Percentiles rank a stretch among this genome's conserved stretches.
Evolutionary conservation across 2,797 vertebrate species (phyloP).

Genomic region (Mormyrus proboscirostris): DNA sequence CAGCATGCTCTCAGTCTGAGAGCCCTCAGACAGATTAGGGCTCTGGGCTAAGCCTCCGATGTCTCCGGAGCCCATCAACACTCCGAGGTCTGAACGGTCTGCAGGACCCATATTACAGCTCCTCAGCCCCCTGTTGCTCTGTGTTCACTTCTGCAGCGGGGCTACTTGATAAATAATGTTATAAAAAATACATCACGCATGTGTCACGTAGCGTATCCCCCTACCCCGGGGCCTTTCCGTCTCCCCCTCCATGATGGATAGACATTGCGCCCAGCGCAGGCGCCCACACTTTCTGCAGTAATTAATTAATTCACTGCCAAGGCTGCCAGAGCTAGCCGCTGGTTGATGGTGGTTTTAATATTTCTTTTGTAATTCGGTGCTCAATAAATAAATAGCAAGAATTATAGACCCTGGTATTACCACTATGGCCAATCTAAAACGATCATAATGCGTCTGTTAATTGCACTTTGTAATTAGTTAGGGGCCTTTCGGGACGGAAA

Average conservation of each 20-base stretch:
- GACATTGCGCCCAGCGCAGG: not conserved
- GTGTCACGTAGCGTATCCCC: not conserved
- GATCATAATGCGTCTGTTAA: not conserved
- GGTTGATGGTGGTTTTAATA: not conserved
- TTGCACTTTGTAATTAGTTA: not conserved
- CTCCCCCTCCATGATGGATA: not conserved
- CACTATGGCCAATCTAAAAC: not conserved
- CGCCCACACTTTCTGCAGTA: slow-evolving; percentile 16
- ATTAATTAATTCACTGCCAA: slow-evolving; percentile 4
- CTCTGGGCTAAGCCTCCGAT: not conserved
- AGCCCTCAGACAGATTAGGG: not conserved
- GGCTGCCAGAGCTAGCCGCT: not conserved
- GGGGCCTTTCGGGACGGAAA: not conserved
- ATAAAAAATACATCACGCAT: not conserved
- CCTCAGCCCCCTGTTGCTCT: not conserved
- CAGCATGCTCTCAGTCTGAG: not conserved
- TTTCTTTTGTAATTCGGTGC: not conserved
- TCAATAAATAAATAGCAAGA: not conserved
- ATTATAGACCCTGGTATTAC: not conserved
- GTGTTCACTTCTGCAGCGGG: not conserved
- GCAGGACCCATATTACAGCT: not conserved
- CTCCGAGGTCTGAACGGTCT: not conserved
- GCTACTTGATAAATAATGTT: not conserved
- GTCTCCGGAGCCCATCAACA: not conserved
- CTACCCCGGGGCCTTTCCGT: not conserved